A percentile compares a stretch with the other conserved stretches of the same genome.
Conservation (phyloP, 2,113 vertebrate species). For the Hippocampus comes region DNA sequence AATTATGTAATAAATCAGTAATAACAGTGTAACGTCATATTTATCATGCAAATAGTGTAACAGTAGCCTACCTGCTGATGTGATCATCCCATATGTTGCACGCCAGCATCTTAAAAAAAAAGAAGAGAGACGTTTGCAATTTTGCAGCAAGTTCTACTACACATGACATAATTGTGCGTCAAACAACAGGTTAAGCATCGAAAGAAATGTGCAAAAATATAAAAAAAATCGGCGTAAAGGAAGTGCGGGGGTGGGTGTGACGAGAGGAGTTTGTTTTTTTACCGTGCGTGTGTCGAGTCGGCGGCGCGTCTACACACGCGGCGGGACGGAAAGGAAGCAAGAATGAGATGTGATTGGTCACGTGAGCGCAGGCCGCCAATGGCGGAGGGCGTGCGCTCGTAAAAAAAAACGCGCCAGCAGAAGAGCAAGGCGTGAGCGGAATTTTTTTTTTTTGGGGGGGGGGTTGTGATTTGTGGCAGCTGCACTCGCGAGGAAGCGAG, state of each 20-base stretch:
- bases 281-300: conserved; percentile 34
- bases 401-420: conserved; percentile 31
- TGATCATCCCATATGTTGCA: not conserved
- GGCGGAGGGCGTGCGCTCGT: conserved; percentile 27
- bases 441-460: not conserved
- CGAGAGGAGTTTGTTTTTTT: conserved; percentile 18
- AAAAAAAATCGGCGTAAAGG: not conserved
- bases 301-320: conserved; percentile 9
- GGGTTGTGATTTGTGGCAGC: conserved; percentile 12
- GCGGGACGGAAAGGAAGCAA: not conserved
- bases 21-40: not conserved
- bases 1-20: not conserved
- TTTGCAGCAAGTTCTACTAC: not conserved
- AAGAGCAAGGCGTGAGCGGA: not conserved
- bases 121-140: not conserved
- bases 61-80: not conserved
- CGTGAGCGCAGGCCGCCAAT: conserved; percentile 59
- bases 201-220: not conserved
- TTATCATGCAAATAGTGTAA: not conserved
- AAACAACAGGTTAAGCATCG: not conserved
- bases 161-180: too few species aligned
- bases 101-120: not conserved
- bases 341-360: conserved; percentile 16
- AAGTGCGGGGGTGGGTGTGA: not conserved
- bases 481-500: not conserved